Base-by-base conservation (phyloP, 2,888 invertebrate genomes). In the Temnothorax ravouxi region DNA sequence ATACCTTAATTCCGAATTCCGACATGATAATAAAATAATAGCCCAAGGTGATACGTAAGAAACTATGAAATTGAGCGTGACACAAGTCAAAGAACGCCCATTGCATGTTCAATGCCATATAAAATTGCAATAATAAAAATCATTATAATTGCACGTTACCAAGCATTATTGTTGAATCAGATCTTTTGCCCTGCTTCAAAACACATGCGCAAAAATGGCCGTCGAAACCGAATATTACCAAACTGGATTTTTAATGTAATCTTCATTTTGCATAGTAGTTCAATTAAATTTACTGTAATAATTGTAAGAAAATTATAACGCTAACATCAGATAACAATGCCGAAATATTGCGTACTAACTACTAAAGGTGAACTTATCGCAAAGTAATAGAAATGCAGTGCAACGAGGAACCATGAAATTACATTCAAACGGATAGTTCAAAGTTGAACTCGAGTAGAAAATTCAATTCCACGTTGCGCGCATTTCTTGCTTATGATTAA, bases 41-140 rank as follows among this genome's bases (percentile, higher is more conserved):
- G 47, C 34, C 13, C 79, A 80, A 80, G 79, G 79, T 38, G 34
- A 47, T 59, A 47, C 21, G 34, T 25, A 59, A 71, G 71, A 79
- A 71, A 79, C 79, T 80, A 80, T 59, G 47, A 72, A 72, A 80
- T 80, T 80, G 59, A 72, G 47, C 71, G 79, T 79, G 79, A 71
- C 79, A 67, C 29, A 47, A 41, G 21, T 21, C 21, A 47, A 72
- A 80, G 79, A 59, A 47, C 72, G 59, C 11, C n/a, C 34, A 38
- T 21, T 21, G 38, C 29, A 34, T 34, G 76, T 41, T 59, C 79
- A 71, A 79, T 79, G 47, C 41, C 79, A 59, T 13, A 25, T 18
- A 47, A 80, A 59, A 80, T 80, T 71, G 21, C 38, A 69, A 21
- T 47, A 25, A 72, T 59, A 72, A 79, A 79, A 71, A 72, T 71